These are phyloP conservation scores for Heliconius aoede DNA, from an alignment of 2,888 invertebrate species.

Conservation along the genomic window DNA sequence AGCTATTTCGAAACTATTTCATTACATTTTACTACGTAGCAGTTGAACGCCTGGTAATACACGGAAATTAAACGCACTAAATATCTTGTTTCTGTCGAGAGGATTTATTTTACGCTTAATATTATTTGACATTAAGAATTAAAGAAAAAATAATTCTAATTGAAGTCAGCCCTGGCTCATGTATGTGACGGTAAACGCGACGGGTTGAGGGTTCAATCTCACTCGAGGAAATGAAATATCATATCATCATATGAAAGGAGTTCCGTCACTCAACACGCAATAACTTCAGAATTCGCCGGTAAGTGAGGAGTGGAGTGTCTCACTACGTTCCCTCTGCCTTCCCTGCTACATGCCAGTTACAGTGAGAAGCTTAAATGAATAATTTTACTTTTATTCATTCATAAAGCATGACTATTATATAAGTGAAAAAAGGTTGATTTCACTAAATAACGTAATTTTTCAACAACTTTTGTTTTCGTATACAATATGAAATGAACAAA, in stretches of 20 bases:
- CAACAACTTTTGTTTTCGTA: not conserved
- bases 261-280: too few relatives aligned
- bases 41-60: not conserved
- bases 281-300: too few relatives aligned
- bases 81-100: not conserved
- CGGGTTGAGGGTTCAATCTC: too few relatives aligned
- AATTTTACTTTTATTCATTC: too few relatives aligned
- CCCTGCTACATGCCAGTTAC: too few relatives aligned
- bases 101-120: not conserved
- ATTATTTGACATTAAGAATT: not conserved
- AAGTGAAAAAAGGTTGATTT: not conserved
- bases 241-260: too few relatives aligned
- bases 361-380: too few relatives aligned
- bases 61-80: constrained; percentile 9
- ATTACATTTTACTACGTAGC: constrained; percentile 14
- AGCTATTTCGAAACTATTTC: constrained; percentile 17
- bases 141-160: not conserved
- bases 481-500: not conserved
- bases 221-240: too few relatives aligned
- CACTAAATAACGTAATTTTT: not conserved
- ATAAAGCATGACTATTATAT: not conserved
- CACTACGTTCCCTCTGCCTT: too few relatives aligned
- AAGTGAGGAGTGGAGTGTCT: too few relatives aligned
- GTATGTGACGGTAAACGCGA: too few relatives aligned
- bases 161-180: too few relatives aligned